A percentile compares a stretch with the other conserved stretches of the same genome.
These are phyloP conservation scores for Passer domesticus DNA, from an alignment of 2,113 vertebrate species.

Conservation along the genomic window DNA sequence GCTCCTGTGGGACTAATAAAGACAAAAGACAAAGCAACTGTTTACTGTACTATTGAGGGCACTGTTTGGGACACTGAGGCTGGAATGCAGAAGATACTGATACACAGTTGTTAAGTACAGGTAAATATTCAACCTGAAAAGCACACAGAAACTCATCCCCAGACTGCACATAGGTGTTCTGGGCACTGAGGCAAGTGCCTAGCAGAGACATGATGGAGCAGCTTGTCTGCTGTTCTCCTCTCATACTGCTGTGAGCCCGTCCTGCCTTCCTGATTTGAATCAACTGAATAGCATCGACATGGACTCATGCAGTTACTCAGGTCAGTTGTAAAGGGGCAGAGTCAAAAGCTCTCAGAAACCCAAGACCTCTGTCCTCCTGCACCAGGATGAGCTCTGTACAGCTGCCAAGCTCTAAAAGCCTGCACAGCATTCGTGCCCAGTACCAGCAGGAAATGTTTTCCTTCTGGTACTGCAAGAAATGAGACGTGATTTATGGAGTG, in stretches of 20 bases:
- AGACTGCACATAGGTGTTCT: background rate
- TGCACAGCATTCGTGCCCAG: constrained; percentile 23
- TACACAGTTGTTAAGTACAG: background rate
- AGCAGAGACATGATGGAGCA: background rate
- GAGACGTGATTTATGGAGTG: constrained; percentile 41
- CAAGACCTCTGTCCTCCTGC: background rate
- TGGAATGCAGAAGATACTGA: background rate
- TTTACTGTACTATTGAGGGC: constrained; percentile 1
- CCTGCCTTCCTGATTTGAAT: background rate
- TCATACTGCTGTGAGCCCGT: background rate
- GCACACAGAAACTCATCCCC: background rate
- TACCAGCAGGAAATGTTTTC: constrained; percentile 45
- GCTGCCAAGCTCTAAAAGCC: constrained; percentile 34
- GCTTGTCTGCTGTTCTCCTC: background rate
- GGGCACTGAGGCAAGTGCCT: background rate
- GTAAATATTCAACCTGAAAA: constrained; percentile 28
- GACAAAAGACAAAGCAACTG: constrained; percentile 47
- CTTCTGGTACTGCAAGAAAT: constrained; percentile 2
- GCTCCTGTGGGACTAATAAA: constrained; percentile 54
- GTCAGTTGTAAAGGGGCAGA: background rate
- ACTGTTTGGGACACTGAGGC: background rate
- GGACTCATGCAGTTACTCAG: background rate
- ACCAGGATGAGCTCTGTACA: background rate
- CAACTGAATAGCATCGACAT: background rate
- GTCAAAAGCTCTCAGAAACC: background rate